Percentiles rank a stretch among this genome's conserved stretches.
Evolutionary conservation across 2,888 invertebrate species (phyloP).

Genomic region (Tinea semifulvella): DNA sequence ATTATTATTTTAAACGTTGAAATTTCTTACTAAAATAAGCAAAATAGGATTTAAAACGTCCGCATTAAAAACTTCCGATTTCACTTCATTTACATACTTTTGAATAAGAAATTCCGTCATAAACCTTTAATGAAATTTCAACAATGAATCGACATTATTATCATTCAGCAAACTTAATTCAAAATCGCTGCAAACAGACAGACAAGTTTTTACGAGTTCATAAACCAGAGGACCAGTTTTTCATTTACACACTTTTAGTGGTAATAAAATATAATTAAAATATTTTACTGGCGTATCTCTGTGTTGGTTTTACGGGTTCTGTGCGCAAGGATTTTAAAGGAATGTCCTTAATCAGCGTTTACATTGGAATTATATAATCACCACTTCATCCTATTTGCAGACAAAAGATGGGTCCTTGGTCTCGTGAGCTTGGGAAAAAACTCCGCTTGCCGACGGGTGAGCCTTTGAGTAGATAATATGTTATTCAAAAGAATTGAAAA

Average conservation of each 20-base stretch:
- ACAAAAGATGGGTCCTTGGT: too few relatives aligned
- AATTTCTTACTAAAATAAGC: too few relatives aligned
- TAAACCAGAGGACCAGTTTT: constrained; percentile 58
- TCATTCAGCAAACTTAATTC: constrained; percentile 36
- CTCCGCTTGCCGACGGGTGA: too few relatives aligned
- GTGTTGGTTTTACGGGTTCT: constrained; percentile 47
- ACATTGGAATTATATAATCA: constrained; percentile 25
- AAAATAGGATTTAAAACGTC: too few relatives aligned
- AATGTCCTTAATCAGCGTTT: constrained; percentile 30
- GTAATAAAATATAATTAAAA: constrained; percentile 67
- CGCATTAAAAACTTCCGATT: background rate
- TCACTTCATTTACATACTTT: constrained; percentile 20
- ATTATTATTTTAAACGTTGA: too few relatives aligned
- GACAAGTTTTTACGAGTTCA: constrained; percentile 65
- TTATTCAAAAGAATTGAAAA: too few relatives aligned
- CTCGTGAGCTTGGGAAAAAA: too few relatives aligned
- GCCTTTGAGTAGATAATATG: too few relatives aligned
- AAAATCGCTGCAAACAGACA: constrained; percentile 29
- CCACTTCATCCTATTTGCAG: too few relatives aligned
- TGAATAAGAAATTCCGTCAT: constrained; percentile 25
- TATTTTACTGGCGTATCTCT: constrained; percentile 60
- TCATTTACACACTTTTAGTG: constrained; percentile 66
- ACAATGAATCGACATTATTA: constrained; percentile 47
- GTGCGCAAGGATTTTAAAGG: constrained; percentile 33
- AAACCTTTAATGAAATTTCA: constrained; percentile 44